Evolutionary conservation across 2,888 invertebrate species (phyloP).

Genomic region (Dolomedes plantarius): DNA sequence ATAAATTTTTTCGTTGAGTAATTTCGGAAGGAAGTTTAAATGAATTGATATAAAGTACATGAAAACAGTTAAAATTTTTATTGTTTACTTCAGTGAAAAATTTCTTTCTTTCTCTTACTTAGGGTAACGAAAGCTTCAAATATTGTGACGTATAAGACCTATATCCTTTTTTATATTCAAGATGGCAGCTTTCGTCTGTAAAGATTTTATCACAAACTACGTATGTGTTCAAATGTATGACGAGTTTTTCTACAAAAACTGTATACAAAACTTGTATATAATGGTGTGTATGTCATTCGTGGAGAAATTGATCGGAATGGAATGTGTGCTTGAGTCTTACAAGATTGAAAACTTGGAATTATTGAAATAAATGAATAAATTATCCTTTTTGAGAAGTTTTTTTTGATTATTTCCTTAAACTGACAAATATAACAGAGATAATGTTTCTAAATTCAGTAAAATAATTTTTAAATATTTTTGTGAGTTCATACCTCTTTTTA

Average conservation of each 20-base stretch:
- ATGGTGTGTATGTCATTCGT: background rate
- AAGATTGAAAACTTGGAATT: background rate
- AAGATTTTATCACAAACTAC: background rate
- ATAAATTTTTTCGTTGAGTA: no score
- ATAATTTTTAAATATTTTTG: no score
- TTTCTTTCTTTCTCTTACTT: slow-evolving; percentile 12
- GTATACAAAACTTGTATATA: background rate
- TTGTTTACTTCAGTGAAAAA: no score
- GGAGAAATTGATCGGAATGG: background rate
- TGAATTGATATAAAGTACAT: no score
- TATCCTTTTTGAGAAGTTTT: background rate
- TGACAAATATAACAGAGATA: no score
- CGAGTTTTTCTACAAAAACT: background rate
- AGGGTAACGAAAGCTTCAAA: slow-evolving; percentile 45
- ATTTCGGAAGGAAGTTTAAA: no score
- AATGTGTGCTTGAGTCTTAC: background rate
- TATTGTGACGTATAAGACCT: slow-evolving; percentile 44
- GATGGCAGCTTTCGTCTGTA: slow-evolving; percentile 32
- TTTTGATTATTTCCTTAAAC: no score
- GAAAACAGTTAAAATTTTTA: no score
- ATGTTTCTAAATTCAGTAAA: no score
- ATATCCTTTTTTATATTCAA: slow-evolving; percentile 63
- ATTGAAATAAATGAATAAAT: background rate
- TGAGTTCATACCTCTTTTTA: no score
- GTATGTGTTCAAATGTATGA: background rate